These are phyloP conservation scores for Psix sp. DNA, from an alignment of 1,140 invertebrate species.

Conservation along the genomic window DNA sequence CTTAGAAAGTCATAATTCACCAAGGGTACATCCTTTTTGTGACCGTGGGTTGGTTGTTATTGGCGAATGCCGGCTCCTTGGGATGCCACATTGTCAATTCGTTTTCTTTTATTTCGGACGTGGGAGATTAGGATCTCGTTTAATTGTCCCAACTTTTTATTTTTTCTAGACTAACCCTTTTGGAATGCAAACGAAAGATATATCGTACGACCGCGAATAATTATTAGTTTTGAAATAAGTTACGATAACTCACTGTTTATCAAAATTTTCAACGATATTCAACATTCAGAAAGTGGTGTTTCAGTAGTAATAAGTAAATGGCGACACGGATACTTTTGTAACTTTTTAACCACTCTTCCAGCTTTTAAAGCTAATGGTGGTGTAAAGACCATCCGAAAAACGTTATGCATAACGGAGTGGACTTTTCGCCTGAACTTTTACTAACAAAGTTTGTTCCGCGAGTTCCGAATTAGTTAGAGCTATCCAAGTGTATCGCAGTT, in stretches of 20 bases:
- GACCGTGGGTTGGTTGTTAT: slow-evolving; percentile 37
- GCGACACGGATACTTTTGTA: slow-evolving; percentile 36
- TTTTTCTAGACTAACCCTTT: slow-evolving; percentile 3
- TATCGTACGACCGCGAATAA: not conserved
- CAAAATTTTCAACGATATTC: too few relatives aligned
- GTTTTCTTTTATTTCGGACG: slow-evolving; percentile 28
- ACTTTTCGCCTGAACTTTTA: slow-evolving; percentile 42
- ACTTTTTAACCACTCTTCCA: slow-evolving; percentile 47
- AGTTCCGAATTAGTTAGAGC: slow-evolving; percentile 51
- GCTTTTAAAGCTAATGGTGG: slow-evolving; percentile 46
- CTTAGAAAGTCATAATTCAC: slow-evolving; percentile 60
- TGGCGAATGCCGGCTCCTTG: slow-evolving; percentile 35
- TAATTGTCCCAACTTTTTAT: slow-evolving; percentile 40
- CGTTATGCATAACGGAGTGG: slow-evolving; percentile 49
- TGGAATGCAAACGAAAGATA: slow-evolving; percentile 1
- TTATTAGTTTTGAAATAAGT: not conserved
- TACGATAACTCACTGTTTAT: too few relatives aligned
- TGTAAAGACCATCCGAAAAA: slow-evolving; percentile 53
- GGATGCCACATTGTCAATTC: slow-evolving; percentile 32
- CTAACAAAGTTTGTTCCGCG: slow-evolving; percentile 43
- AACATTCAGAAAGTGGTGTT: too few relatives aligned
- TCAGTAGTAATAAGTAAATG: slow-evolving; percentile 34
- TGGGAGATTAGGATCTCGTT: slow-evolving; percentile 31
- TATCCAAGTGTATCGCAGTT: slow-evolving; percentile 34
- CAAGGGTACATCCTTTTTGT: slow-evolving; percentile 41